These are phyloP conservation scores for Aphelinus certus DNA, from an alignment of 1,140 invertebrate genomes.

Conservation along the genomic window DNA sequence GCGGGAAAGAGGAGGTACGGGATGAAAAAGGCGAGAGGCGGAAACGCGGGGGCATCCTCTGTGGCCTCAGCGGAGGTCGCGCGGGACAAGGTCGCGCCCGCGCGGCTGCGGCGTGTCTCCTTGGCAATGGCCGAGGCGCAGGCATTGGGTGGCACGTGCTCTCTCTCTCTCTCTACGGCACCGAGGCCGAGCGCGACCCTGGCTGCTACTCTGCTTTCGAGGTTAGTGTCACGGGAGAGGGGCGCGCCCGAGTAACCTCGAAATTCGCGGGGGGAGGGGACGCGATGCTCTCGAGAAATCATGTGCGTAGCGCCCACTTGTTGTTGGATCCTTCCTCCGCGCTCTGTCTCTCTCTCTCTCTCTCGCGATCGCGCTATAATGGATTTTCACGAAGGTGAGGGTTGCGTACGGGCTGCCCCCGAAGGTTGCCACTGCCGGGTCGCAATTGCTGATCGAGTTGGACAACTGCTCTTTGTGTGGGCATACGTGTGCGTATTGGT, in stretches of 20 bases:
- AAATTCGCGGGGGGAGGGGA: not conserved
- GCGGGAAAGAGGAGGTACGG: no score
- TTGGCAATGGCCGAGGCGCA: slow-evolving; percentile 53
- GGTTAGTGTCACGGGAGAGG: slow-evolving; percentile 32
- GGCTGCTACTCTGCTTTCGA: slow-evolving; percentile 16
- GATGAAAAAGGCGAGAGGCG: no score
- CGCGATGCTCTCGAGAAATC: no score
- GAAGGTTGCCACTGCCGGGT: no score
- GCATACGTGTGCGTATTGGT: no score
- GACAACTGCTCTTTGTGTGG: no score
- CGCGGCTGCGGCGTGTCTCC: slow-evolving; percentile 46
- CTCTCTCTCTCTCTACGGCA: slow-evolving; percentile 36
- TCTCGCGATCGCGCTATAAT: slow-evolving; percentile 4
- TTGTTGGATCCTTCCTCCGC: not conserved
- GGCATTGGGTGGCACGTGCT: slow-evolving; percentile 55
- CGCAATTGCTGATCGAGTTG: no score
- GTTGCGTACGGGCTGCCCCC: no score
- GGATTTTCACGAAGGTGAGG: slow-evolving; percentile 34
- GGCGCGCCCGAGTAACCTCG: slow-evolving; percentile 32
- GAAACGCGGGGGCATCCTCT: no score
- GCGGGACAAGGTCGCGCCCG: slow-evolving; percentile 63
- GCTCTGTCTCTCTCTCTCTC: not conserved
- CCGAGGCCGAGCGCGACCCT: slow-evolving; percentile 15
- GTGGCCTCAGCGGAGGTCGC: slow-evolving; percentile 12
- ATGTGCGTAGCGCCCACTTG: no score